Conservation (phyloP, 1,140 invertebrate genomes). For the Saxidomus purpurata region DNA sequence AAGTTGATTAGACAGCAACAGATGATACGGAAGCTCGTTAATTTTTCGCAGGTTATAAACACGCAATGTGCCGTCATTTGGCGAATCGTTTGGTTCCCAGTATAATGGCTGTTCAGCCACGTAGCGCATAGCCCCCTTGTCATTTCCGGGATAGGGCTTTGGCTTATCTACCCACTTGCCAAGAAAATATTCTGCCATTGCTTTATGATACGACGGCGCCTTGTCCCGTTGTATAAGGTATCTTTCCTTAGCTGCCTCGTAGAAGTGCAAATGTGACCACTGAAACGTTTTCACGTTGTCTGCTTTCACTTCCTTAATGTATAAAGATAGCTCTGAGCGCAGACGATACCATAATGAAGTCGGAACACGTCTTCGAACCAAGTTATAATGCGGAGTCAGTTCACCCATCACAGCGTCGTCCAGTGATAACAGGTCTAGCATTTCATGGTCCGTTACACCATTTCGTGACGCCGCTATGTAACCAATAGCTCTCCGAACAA, state of each 20-base stretch:
- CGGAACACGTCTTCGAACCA: slow-evolving; percentile 86
- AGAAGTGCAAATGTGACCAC: slow-evolving; percentile 89
- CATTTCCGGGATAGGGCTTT: slow-evolving; percentile 80
- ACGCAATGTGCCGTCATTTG: slow-evolving; percentile 88
- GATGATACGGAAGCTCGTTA: slow-evolving; percentile 93
- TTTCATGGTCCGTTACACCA: slow-evolving; percentile 92
- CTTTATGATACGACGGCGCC: slow-evolving; percentile 85
- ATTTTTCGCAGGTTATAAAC: slow-evolving; percentile 93
- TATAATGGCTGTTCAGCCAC: slow-evolving; percentile 78
- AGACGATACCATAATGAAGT: slow-evolving; percentile 91
- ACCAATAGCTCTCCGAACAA: slow-evolving; percentile 88
- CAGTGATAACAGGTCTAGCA: slow-evolving; percentile 91
- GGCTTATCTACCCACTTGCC: slow-evolving; percentile 77
- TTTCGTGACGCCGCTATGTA: slow-evolving; percentile 90
- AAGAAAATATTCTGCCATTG: slow-evolving; percentile 88
- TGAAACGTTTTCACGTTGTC: slow-evolving; percentile 89
- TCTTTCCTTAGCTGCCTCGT: slow-evolving; percentile 88
- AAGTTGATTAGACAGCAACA: slow-evolving; percentile 93
- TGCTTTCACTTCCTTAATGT: slow-evolving; percentile 89
- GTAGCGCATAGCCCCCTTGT: slow-evolving; percentile 75
- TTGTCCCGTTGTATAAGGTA: slow-evolving; percentile 87
- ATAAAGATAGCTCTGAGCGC: slow-evolving; percentile 89
- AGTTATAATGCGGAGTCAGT: slow-evolving; percentile 73
- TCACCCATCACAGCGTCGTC: slow-evolving; percentile 90
- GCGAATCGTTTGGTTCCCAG: slow-evolving; percentile 92